Evolutionary conservation across 2,113 vertebrate species (phyloP), one percentile per base, ranked within the genome.

Genomic region (Ptyas mucosa): DNA sequence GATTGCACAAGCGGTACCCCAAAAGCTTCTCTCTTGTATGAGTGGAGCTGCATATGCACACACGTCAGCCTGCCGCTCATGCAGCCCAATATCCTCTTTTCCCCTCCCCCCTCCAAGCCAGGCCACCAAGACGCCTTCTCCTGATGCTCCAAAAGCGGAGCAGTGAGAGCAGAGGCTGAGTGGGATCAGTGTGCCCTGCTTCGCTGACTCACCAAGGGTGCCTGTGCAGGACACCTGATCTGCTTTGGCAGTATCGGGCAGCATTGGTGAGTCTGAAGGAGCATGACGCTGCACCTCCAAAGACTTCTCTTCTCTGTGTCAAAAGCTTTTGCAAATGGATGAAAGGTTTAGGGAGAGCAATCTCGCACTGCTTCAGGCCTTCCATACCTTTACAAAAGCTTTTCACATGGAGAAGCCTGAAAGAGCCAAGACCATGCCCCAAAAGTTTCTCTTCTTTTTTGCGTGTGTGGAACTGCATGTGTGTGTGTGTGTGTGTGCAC

Each of bases 31-130:
- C 10, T 64, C 58, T 64, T 29, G 26, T 26, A 12, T 64, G 58
- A 64, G 26, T 64, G 26, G 10, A 64, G 10, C 26, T 64, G 26
- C 26, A 12, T 4, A 29, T 64, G 58, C 3, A 10, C 10, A 29
- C 3, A 0, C 3, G 10, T 24, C 26, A 29, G 26, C 26, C 26
- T 29, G 23, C 26, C 3, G 3, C 26, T 64, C 58, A 64, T 0
- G 10, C 24, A 64, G 3, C 58, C 10, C 11, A 1, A 11, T 64
- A 12, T 29, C 10, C 58, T 10, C 8, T 61, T 5, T n/a, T n/a
- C n/a, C n/a, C n/a, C 2, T 0, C 20, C 0, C 26, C 3, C 3
- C 10, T 10, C 3, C 58, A 29, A 11, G 12, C 26, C 26, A 64
- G 24, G 58, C 3, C 10, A 12, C 10, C 58, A 29, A 64, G 3